Evolutionary conservation across 2,797 vertebrate species (phyloP).

Genomic region (Chrosomus eos): DNA sequence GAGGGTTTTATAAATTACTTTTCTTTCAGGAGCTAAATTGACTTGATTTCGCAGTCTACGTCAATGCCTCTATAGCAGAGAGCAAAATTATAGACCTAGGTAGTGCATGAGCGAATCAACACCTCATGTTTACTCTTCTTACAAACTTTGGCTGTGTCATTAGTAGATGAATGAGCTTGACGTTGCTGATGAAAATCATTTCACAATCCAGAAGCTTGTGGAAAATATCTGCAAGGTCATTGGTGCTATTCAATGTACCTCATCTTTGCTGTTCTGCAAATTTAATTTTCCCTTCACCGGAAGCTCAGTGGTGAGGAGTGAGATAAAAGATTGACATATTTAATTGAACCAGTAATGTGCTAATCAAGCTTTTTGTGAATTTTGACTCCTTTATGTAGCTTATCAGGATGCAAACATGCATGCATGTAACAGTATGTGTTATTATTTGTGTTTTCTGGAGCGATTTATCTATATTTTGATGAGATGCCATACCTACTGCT

Average conservation of each 20-base stretch:
- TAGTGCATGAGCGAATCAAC: constrained; percentile 36
- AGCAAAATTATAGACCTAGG: constrained; percentile 49
- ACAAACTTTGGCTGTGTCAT: constrained; percentile 38
- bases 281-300: background rate
- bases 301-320: constrained; percentile 5
- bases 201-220: constrained; percentile 41
- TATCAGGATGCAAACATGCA: background rate
- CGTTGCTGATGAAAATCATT: constrained; percentile 45
- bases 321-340: constrained; percentile 21
- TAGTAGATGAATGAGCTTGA: constrained; percentile 52
- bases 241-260: constrained; percentile 34
- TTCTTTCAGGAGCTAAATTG: constrained; percentile 57
- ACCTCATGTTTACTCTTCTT: constrained; percentile 40
- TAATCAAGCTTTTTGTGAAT: background rate
- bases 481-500: background rate
- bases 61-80: constrained; percentile 48
- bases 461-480: background rate
- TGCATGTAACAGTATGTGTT: background rate
- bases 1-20: constrained; percentile 40
- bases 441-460: constrained; percentile 1
- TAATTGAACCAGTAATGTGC: constrained; percentile 9
- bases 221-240: constrained; percentile 46
- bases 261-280: constrained; percentile 28
- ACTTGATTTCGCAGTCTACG: constrained; percentile 49
- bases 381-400: background rate